Percentiles rank a stretch among this genome's conserved stretches.
Evolutionary conservation across 1,140 invertebrate genomes (phyloP).

Genomic region (Teleogryllus occipitalis): DNA sequence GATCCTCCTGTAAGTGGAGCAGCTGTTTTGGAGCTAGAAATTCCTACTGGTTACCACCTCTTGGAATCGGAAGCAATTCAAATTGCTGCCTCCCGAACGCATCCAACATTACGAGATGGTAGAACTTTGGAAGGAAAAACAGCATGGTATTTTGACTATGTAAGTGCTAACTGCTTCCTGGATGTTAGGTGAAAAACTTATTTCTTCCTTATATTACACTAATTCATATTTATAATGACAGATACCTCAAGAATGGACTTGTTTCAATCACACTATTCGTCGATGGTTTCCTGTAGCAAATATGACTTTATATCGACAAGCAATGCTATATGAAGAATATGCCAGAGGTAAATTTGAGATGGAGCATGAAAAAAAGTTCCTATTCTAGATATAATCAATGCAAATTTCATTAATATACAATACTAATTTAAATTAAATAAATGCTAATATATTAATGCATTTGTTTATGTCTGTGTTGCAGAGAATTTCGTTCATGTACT

Average conservation of each 20-base stretch:
- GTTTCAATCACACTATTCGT: conserved; percentile 40
- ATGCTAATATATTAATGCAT: background rate
- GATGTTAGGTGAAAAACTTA: background rate
- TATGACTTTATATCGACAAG: conserved; percentile 44
- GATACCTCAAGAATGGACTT: conserved; percentile 38
- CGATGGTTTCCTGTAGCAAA: conserved; percentile 55
- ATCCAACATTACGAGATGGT: conserved; percentile 35
- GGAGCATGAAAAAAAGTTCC: background rate
- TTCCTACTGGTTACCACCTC: conserved; percentile 49
- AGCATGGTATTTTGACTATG: conserved; percentile 40
- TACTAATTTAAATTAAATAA: background rate
- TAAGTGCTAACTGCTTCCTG: conserved; percentile 25
- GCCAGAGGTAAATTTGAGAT: conserved; percentile 41
- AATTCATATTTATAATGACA: conserved; percentile 26
- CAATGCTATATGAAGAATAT: conserved; percentile 49
- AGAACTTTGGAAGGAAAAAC: conserved; percentile 33
- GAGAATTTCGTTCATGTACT: conserved; percentile 48
- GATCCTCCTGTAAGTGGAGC: conserved; percentile 37
- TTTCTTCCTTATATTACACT: background rate
- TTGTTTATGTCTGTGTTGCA: conserved; percentile 32
- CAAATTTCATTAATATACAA: background rate
- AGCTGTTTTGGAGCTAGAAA: conserved; percentile 46
- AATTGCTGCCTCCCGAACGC: conserved; percentile 31
- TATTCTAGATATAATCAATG: background rate
- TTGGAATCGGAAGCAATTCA: conserved; percentile 44